Conservation (phyloP, 37 sponge, comb jelly and placozoan genomes). For the Hexactinellida sp. region DNA sequence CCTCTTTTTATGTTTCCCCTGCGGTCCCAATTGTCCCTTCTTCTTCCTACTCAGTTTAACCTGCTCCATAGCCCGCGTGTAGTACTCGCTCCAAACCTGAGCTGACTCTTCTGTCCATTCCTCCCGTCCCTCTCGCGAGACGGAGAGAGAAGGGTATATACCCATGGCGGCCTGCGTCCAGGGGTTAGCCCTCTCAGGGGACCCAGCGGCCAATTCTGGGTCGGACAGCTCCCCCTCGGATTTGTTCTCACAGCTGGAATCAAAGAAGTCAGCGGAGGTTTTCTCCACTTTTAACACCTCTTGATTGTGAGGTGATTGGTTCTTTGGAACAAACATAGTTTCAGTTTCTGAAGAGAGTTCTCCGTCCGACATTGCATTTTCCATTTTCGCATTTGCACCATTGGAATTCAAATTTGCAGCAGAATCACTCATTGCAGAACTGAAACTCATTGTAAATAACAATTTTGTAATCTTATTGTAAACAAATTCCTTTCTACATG, state of each 20-base stretch:
- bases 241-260: background rate
- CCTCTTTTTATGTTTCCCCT: background rate
- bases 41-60: background rate
- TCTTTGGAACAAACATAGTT: background rate
- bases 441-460: too few species aligned
- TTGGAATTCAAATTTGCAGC: background rate
- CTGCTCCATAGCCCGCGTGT: background rate
- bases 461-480: too few species aligned
- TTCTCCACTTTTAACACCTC: background rate
- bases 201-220: background rate
- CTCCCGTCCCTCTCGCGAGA: background rate
- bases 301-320: background rate
- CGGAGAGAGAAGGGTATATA: background rate
- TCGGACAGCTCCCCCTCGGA: background rate
- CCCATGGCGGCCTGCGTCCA: slow-evolving; percentile 15
- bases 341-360: background rate
- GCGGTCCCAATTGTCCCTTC: background rate
- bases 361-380: slow-evolving; percentile 5
- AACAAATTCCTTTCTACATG: too few species aligned
- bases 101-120: background rate
- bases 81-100: background rate
- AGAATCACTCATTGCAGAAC: background rate
- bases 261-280: background rate
- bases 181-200: background rate
- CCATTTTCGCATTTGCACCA: background rate